These are phyloP conservation scores for Ariopsis seemanni DNA, from an alignment of 2,113 vertebrate species.

Conservation along the genomic window DNA sequence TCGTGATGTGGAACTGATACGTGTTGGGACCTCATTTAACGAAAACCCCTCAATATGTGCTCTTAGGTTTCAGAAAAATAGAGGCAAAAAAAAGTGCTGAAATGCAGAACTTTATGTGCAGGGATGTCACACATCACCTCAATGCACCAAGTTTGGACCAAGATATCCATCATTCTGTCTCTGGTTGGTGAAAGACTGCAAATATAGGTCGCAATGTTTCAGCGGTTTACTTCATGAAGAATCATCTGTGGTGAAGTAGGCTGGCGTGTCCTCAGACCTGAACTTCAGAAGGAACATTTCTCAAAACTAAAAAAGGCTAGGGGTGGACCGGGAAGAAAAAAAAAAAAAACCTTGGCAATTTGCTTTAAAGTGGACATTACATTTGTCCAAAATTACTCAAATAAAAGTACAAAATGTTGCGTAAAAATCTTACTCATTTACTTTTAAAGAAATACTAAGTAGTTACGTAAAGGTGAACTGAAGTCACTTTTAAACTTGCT, in stretches of 20 bases:
- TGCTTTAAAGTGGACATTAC: background rate
- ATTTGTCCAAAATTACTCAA: background rate
- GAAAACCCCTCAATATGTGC: background rate
- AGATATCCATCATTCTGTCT: slow-evolving; percentile 23
- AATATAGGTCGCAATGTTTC: slow-evolving; percentile 15
- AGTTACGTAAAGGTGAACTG: background rate
- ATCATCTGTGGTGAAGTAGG: slow-evolving; percentile 24
- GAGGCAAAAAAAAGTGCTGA: background rate
- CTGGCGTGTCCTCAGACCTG: slow-evolving; percentile 29
- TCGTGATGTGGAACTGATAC: background rate
- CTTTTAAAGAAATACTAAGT: background rate
- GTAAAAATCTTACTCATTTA: background rate
- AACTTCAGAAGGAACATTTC: background rate
- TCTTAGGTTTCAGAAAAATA: background rate
- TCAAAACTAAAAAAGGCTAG: background rate
- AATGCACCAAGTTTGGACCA: slow-evolving; percentile 1
- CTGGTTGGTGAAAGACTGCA: background rate
- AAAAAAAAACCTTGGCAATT: background rate
- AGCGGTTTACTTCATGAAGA: slow-evolving; percentile 11
- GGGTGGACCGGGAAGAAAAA: background rate
- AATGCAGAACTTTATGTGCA: background rate
- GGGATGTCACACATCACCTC: background rate
- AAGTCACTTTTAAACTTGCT: no score
- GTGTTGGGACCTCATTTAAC: background rate
- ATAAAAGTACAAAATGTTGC: background rate